phyloP scores from a whole-genome alignment of 2,888 invertebrate species.

The Hetaerina titia region DNA sequence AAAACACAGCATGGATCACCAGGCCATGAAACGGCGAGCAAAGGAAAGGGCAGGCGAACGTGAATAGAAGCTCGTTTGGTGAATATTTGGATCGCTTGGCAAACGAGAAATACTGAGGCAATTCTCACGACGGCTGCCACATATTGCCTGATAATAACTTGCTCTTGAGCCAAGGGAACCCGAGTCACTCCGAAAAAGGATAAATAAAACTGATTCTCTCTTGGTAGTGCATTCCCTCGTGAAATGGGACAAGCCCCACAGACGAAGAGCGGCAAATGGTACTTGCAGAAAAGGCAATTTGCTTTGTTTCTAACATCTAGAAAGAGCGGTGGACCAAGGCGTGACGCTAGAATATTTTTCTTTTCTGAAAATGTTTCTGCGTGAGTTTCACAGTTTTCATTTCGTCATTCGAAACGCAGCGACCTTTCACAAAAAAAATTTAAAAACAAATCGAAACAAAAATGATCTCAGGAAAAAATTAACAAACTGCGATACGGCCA shows the following conservation, averaged over 20 bases:
- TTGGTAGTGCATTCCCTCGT: not conserved
- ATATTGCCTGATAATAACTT: constrained; percentile 14
- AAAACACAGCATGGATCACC: not conserved
- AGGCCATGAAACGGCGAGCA: not conserved
- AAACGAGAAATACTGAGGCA: not conserved
- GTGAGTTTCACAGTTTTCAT: too few relatives aligned
- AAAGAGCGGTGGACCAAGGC: not conserved
- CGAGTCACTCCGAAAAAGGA: not conserved
- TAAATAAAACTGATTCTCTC: not conserved
- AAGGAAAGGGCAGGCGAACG: not conserved
- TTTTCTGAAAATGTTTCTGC: too few relatives aligned
- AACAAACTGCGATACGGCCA: too few relatives aligned
- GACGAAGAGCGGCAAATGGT: not conserved
- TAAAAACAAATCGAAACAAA: too few relatives aligned
- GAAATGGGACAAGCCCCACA: not conserved
- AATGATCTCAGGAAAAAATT: too few relatives aligned
- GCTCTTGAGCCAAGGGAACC: not conserved
- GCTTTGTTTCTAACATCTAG: not conserved
- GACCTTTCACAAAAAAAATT: too few relatives aligned
- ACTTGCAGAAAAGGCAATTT: not conserved
- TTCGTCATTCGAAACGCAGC: too few relatives aligned
- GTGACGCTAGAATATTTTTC: too few relatives aligned
- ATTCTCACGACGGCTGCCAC: not conserved
- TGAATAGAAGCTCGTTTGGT: not conserved
- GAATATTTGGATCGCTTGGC: not conserved